phyloP scores from a whole-genome alignment of 2,888 invertebrate genomes.

The Dorcus hopei region DNA sequence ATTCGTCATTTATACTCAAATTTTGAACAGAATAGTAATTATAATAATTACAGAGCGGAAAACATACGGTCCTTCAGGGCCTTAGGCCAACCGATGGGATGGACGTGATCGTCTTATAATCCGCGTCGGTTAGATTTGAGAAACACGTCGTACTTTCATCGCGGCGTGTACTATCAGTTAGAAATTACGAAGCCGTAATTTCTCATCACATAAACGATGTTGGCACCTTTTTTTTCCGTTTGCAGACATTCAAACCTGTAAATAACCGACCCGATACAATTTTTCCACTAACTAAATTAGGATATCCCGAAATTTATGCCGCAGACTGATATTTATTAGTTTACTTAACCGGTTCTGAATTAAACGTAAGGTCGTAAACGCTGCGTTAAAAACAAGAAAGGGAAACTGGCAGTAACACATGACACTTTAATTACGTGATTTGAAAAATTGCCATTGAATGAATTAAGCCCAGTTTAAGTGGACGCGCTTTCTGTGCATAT shows the following conservation, averaged over 20 bases:
- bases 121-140: background rate
- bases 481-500: too few relatives aligned
- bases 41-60: slow-evolving; percentile 15
- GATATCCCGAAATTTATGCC: slow-evolving; percentile 27
- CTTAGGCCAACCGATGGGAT: slow-evolving; percentile 2
- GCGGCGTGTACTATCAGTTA: background rate
- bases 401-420: slow-evolving; percentile 10
- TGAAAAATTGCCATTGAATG: background rate
- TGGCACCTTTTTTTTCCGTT: slow-evolving; percentile 7
- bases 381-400: slow-evolving; percentile 32
- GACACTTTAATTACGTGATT: slow-evolving; percentile 2
- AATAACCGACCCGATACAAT: slow-evolving; percentile 18
- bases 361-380: slow-evolving; percentile 35
- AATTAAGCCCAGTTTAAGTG: too few relatives aligned
- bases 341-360: slow-evolving; percentile 36
- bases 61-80: slow-evolving; percentile 1
- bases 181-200: background rate
- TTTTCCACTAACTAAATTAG: slow-evolving; percentile 29
- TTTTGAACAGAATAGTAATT: slow-evolving; percentile 9
- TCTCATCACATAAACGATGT: slow-evolving; percentile 9
- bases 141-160: background rate
- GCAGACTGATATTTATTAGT: slow-evolving; percentile 30
- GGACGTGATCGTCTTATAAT: background rate
- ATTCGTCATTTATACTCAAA: slow-evolving; percentile 12
- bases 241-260: slow-evolving; percentile 12